Base-by-base conservation (phyloP, 2,113 vertebrate species). In the Nettapus auritus region DNA sequence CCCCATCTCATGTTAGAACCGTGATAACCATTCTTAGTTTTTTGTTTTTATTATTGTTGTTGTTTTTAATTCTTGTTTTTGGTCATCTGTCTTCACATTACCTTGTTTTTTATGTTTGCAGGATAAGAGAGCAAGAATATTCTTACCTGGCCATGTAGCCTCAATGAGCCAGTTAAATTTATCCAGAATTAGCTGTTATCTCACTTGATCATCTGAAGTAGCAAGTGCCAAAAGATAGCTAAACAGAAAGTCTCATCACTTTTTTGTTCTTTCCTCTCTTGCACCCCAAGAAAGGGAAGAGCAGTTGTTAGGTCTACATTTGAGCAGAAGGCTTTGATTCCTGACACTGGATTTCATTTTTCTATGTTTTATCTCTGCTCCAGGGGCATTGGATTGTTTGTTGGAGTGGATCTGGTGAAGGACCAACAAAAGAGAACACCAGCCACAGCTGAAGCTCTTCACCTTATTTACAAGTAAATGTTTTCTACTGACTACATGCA, bases 361-460 rank as follows among this genome's bases (percentile, higher is more conserved):
- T 31, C 60, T 63, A 11, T 63, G 3, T 34, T 62, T 56, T 79
- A 33, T 83, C 53, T 88, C 55, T 96, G 7, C n/a, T 74, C 20
- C 94, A 99, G 99, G 96, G 99, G 99, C 5, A 29, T 97, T 62
- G 99, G 99, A 26, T 98, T 99, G 52, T 99, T 99, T 96, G 94
- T 99, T 22, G 99, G 99, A 13, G 96, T 99, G 87, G 99, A 99
- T 96, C 97, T 99, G 22, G 99, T 99, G 95, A 99, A 95, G 93
- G 99, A 99, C 93, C 95, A 42, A 16, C 75, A 97, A 74, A 98
- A 97, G 81, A 98, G 99, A 81, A 99, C 98, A 5, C 99, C 99
- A 5, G 99, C 99, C 29, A 99, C 99, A 6, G 99, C 99, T 5
- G 99, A 99, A 94, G 99, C 99, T 16, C 99, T 99, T 83, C 98